Evolutionary conservation across 2,797 vertebrate genomes (phyloP).

Genomic region (Phyllotis vaccarum): DNA sequence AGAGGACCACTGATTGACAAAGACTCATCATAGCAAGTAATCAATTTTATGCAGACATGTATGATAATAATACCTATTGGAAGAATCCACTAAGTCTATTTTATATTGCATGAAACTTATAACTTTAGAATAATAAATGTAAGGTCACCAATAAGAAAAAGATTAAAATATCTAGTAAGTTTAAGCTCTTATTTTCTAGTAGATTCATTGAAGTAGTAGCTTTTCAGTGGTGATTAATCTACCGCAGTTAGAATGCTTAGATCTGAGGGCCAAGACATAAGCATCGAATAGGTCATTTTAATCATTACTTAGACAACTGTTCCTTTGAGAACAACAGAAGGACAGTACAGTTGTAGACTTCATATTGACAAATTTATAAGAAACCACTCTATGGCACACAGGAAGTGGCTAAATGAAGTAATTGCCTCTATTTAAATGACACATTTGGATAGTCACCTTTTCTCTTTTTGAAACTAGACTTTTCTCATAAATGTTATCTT

Average conservation of each 20-base stretch:
- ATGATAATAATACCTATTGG: not conserved
- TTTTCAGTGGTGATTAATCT: not conserved
- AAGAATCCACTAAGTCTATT: not conserved
- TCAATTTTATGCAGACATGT: not conserved
- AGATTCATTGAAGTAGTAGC: not conserved
- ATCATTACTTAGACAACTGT: not conserved
- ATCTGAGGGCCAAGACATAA: fast-evolving
- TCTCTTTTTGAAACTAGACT: not conserved
- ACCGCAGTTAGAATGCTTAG: not conserved
- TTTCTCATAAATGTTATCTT: not conserved
- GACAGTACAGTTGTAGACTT: not conserved
- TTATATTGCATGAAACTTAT: not conserved
- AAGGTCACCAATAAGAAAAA: not conserved
- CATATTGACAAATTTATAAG: not conserved
- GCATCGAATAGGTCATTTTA: not conserved
- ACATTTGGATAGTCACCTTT: too few species aligned
- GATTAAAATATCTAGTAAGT: not conserved
- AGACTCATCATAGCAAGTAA: not conserved
- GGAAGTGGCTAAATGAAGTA: not conserved
- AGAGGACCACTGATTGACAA: not conserved
- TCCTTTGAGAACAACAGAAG: not conserved
- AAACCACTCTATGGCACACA: not conserved
- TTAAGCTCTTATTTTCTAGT: not conserved
- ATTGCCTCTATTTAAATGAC: not conserved
- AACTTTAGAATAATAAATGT: not conserved